Evolutionary conservation across 1,140 invertebrate species (phyloP).

Genomic region (Acarapis woodi): DNA sequence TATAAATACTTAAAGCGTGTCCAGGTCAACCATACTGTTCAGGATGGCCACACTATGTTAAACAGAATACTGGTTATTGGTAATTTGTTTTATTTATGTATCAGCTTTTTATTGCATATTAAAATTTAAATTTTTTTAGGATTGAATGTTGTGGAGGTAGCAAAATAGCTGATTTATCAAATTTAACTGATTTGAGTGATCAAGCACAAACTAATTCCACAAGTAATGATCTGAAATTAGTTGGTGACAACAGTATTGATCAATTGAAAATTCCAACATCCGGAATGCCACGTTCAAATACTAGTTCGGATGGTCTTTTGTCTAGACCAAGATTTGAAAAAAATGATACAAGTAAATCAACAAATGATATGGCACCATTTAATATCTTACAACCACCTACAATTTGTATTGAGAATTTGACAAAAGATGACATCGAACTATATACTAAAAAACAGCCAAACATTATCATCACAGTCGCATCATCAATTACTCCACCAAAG

Average conservation of each 20-base stretch:
- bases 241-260: background rate
- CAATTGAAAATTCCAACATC: background rate
- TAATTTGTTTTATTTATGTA: no score
- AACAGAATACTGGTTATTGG: conserved; percentile 73
- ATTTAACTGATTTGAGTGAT: background rate
- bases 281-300: background rate
- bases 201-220: background rate
- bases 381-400: background rate
- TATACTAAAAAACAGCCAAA: conserved; percentile 4
- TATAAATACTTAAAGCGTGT: background rate
- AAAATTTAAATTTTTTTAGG: no score
- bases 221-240: background rate
- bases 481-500: background rate
- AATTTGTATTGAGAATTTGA: conserved; percentile 2
- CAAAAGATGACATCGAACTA: conserved; percentile 10
- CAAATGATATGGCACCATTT: conserved; percentile 4
- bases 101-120: no score
- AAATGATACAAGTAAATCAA: conserved; percentile 9
- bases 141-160: conserved; percentile 39
- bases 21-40: conserved; percentile 56
- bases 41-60: conserved; percentile 63
- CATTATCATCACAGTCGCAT: background rate
- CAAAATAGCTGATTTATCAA: background rate
- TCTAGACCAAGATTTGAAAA: conserved; percentile 1
- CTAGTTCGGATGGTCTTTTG: conserved; percentile 2